These are phyloP conservation scores for Ceratina calcarata DNA, from an alignment of 1,140 invertebrate genomes.

Conservation along the genomic window DNA sequence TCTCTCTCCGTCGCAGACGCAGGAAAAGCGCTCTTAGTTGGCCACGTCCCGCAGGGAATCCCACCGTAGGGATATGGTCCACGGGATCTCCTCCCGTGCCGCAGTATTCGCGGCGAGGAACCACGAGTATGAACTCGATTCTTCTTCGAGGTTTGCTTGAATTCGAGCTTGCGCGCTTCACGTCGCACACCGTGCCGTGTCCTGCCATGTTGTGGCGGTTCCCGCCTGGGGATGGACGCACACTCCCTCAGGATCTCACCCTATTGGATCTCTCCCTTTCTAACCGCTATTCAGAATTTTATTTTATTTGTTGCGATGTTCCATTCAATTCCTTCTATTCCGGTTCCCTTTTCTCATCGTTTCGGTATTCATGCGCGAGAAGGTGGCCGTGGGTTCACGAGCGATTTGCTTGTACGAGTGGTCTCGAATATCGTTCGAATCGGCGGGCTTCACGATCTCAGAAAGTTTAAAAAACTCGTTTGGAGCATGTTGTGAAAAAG, in stretches of 20 bases:
- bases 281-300: neutral
- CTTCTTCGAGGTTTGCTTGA: constrained; percentile 20
- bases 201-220: neutral
- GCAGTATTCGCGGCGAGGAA: neutral
- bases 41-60: constrained; percentile 11
- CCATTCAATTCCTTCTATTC: neutral
- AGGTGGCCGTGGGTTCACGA: neutral
- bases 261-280: neutral
- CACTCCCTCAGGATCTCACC: constrained; percentile 1
- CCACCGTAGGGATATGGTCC: neutral
- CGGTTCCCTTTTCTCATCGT: neutral
- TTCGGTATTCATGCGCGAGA: too few relatives aligned
- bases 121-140: constrained; percentile 8
- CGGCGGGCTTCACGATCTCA: too few relatives aligned
- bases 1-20: neutral
- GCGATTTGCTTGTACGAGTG: neutral
- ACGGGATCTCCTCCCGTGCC: neutral
- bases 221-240: neutral
- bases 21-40: constrained; percentile 31
- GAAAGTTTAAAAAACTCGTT: neutral
- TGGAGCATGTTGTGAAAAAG: neutral
- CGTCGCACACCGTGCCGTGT: too few relatives aligned
- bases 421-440: constrained; percentile 4
- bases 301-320: neutral
- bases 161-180: neutral